Evolutionary conservation across 2,888 invertebrate species (phyloP), one percentile per base, ranked within the genome.

Genomic region (Drosophila paranaensis): DNA sequence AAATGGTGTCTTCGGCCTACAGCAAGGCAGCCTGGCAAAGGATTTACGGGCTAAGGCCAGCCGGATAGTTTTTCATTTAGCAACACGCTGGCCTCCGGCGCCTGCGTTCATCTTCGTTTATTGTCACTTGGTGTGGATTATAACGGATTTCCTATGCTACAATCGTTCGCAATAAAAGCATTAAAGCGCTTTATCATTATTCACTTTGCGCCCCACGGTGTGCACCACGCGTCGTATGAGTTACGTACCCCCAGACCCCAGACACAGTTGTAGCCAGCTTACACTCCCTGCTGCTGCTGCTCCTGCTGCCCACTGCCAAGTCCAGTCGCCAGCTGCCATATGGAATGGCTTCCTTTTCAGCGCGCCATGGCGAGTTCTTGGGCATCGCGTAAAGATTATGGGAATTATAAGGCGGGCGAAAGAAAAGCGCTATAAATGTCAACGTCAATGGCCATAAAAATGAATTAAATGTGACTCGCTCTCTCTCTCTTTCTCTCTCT

Each of bases 181-280:
- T 90, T 89, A 90, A 88, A 75, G 77, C 82, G 85, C 82, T 88
- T 90, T 85, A 89, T 85, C 89, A 90, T 90, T 89, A 90, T 87
- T 89, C 90, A 90, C 85, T 90, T 77, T 77, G 77, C 89, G 77
- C 77, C 56, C 56, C 56, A 77, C 88, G 73, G 73, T 73, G 85
- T 69, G 80, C 71, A 72, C 60, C 66, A 70, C 66, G 79, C 67
- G 75, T 71, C 79, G 79, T 81, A 80, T 80, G 80, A 81, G 80
- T 76, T 48, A 81, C 69, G 61, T 56, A 14, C 6, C 9, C 45
- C 14, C 45, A 25, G 60, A 37, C 27, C 60, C 35, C 60, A 20
- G 20, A 20, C 33, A 6, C 8, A 43, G 60, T 14, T 16, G 64
- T 16, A 39, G 30, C 25, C 53, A 58, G 55, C 60, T 63, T 67